Conservation (phyloP, 2,797 vertebrate species). For the Denticeps clupeoides region DNA sequence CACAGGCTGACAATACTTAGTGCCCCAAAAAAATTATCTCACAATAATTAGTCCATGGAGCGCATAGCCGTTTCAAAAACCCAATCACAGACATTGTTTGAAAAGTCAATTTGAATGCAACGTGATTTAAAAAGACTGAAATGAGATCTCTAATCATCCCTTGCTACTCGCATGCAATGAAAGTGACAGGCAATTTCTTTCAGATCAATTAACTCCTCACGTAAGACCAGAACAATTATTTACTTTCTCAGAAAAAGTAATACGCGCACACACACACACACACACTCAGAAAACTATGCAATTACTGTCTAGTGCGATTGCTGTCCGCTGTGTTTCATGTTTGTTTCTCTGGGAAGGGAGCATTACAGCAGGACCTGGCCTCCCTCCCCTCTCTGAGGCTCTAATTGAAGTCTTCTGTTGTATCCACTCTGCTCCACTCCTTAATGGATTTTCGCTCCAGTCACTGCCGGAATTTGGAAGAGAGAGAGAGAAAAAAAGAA, state of each 20-base stretch:
- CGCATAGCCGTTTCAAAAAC: too few species aligned
- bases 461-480: background rate
- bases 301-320: background rate
- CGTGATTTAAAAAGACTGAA: too few species aligned
- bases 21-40: too few species aligned
- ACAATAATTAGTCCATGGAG: too few species aligned
- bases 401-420: slow-evolving; percentile 39
- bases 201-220: too few species aligned
- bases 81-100: too few species aligned
- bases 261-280: too few species aligned
- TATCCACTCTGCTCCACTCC: slow-evolving; percentile 10
- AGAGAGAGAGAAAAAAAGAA: background rate
- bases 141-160: too few species aligned
- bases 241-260: slow-evolving; percentile 6
- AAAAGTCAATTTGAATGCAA: too few species aligned
- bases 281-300: too few species aligned
- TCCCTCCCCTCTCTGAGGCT: slow-evolving; percentile 19
- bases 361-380: background rate
- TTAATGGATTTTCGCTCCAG: slow-evolving; percentile 18
- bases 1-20: too few species aligned
- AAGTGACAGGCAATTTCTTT: background rate
- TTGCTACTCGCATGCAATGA: too few species aligned
- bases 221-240: background rate
- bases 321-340: background rate
- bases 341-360: background rate